Conservation (phyloP, 2,113 vertebrate species). For the Trogon melanurus region DNA sequence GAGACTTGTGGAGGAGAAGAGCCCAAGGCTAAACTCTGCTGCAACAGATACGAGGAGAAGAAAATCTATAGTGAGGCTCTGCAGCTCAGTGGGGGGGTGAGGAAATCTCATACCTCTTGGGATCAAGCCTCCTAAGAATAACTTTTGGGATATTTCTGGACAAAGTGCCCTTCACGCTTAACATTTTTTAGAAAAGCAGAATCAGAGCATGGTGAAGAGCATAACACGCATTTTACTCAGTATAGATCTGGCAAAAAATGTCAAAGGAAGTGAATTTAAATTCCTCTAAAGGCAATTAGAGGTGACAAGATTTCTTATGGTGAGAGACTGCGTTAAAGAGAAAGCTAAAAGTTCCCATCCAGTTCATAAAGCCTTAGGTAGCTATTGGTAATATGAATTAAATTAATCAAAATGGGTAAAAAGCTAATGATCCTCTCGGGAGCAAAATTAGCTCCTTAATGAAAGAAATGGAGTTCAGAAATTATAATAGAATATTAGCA, state of each 20-base stretch:
- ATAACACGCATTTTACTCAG: conserved; percentile 1
- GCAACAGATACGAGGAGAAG: background rate
- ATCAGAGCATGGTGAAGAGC: background rate
- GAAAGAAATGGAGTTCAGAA: conserved; percentile 75
- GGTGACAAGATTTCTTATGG: conserved; percentile 68
- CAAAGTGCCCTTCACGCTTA: background rate
- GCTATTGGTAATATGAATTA: conserved; percentile 67
- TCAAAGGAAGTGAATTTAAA: conserved; percentile 70
- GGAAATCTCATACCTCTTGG: background rate
- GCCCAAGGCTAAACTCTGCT: background rate
- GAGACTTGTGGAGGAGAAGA: background rate
- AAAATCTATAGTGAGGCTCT: background rate
- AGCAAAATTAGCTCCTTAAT: conserved; percentile 76
- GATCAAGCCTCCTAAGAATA: background rate
- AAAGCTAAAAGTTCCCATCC: conserved; percentile 63
- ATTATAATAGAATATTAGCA: conserved; percentile 74
- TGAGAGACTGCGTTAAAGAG: conserved; percentile 51
- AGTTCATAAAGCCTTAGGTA: conserved; percentile 66
- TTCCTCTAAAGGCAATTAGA: conserved; percentile 60
- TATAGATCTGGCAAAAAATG: conserved; percentile 55
- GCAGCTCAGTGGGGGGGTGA: background rate
- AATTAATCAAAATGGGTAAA: conserved; percentile 72
- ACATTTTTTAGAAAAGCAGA: conserved; percentile 6
- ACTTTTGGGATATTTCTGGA: conserved; percentile 3
- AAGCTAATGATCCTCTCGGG: conserved; percentile 74